These are phyloP conservation scores for Eleutherodactylus coqui DNA, from an alignment of 2,797 vertebrate genomes.

Conservation along the genomic window DNA sequence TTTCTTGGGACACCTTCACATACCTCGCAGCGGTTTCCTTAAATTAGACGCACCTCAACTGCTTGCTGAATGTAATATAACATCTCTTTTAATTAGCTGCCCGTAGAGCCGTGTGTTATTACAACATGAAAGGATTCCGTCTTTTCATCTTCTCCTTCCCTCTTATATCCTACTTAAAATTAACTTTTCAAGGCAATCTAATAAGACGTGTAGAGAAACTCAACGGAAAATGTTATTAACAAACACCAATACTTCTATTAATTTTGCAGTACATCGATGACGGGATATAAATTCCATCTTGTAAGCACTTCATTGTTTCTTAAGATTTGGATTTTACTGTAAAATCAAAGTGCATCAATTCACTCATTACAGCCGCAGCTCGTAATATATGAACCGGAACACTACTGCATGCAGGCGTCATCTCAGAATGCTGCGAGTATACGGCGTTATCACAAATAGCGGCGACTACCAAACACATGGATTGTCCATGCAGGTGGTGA, in stretches of 20 bases:
- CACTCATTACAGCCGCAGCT: not conserved
- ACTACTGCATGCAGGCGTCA: too few species aligned
- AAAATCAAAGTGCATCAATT: not conserved
- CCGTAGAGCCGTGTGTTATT: slow-evolving; percentile 18
- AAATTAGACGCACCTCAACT: slow-evolving; percentile 7
- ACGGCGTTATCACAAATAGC: too few species aligned
- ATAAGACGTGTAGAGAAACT: slow-evolving; percentile 7
- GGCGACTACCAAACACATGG: too few species aligned
- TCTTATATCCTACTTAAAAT: slow-evolving; percentile 12
- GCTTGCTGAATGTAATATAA: not conserved
- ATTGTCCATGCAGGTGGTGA: too few species aligned
- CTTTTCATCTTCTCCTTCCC: slow-evolving; percentile 41
- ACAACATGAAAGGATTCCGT: slow-evolving; percentile 36
- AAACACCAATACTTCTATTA: not conserved
- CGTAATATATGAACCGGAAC: too few species aligned
- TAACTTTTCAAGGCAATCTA: slow-evolving; percentile 19
- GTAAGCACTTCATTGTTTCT: not conserved
- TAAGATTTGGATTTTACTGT: slow-evolving; percentile 4
- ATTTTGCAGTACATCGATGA: not conserved
- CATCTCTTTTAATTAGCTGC: slow-evolving; percentile 28
- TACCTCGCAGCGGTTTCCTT: not conserved
- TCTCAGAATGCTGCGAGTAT: too few species aligned
- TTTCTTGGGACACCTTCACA: not conserved
- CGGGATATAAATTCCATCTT: not conserved
- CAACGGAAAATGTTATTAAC: slow-evolving; percentile 12